A percentile compares a stretch with the other conserved stretches of the same genome.
These are phyloP conservation scores for Ferdinandea cuprea DNA, from an alignment of 2,888 invertebrate genomes.

Conservation along the genomic window DNA sequence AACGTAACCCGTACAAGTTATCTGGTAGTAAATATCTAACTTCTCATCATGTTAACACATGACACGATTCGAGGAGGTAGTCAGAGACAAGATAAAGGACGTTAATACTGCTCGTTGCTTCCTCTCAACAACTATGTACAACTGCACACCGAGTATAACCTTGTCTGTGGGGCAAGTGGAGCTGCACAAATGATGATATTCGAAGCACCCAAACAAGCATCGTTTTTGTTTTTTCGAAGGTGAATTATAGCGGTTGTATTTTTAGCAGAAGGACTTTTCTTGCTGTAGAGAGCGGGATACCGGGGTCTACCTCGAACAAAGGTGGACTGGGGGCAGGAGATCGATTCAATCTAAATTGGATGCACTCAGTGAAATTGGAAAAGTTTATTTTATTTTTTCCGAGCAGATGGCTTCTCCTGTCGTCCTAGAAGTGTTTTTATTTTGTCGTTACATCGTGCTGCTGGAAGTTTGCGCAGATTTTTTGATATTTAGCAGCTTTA, in stretches of 20 bases:
- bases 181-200: slow-evolving; percentile 21
- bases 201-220: slow-evolving; percentile 3
- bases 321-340: slow-evolving; percentile 3
- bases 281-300: too few species aligned
- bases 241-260: slow-evolving; percentile 30
- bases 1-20: slow-evolving; percentile 7
- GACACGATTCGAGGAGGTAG: slow-evolving; percentile 11
- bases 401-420: slow-evolving; percentile 17
- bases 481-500: slow-evolving; percentile 3
- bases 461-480: background rate
- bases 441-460: background rate
- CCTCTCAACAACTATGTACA: background rate
- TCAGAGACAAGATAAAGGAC: slow-evolving; percentile 2
- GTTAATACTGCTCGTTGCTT: background rate
- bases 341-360: slow-evolving; percentile 67
- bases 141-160: too few species aligned
- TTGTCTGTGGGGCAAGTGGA: background rate
- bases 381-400: slow-evolving; percentile 40
- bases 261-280: slow-evolving; percentile 26
- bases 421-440: slow-evolving; percentile 20
- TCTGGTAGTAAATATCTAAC: slow-evolving; percentile 22
- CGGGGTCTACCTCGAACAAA: too few species aligned
- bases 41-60: slow-evolving; percentile 25
- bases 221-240: background rate
- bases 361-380: slow-evolving; percentile 68